These are phyloP conservation scores for Hyperopisus bebe DNA, from an alignment of 2,113 vertebrate genomes.

Conservation along the genomic window DNA sequence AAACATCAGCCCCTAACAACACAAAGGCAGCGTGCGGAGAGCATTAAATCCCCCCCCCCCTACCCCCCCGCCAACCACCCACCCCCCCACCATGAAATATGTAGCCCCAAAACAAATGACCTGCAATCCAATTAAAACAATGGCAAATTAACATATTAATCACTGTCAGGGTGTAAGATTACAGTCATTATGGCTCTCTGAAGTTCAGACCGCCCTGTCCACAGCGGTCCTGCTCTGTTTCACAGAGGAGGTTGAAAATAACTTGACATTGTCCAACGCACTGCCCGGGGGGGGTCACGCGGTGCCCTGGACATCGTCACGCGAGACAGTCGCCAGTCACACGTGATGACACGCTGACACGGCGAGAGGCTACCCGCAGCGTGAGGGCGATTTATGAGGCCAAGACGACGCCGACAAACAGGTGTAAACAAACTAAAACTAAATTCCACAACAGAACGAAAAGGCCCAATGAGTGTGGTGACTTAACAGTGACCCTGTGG, in stretches of 20 bases:
- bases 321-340: background rate
- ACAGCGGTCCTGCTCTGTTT: constrained; percentile 25
- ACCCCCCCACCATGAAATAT: constrained; percentile 40
- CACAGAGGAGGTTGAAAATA: background rate
- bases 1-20: background rate
- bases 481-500: background rate
- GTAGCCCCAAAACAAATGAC: constrained; percentile 62
- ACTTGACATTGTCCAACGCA: background rate
- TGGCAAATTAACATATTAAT: constrained; percentile 70
- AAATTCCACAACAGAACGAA: background rate
- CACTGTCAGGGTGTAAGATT: constrained; percentile 64
- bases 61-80: background rate
- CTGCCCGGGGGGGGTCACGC: background rate
- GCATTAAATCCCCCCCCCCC: background rate
- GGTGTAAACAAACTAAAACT: background rate
- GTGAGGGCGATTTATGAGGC: background rate
- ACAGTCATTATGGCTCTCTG: constrained; percentile 57
- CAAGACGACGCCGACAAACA: background rate
- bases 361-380: no score
- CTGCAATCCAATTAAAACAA: constrained; percentile 69
- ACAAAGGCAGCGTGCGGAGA: constrained; percentile 26
- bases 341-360: background rate
- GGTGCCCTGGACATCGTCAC: background rate
- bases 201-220: constrained; percentile 41
- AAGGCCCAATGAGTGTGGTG: background rate